These are phyloP conservation scores for Denticeps clupeoides DNA, from an alignment of 2,797 vertebrate genomes.

Conservation along the genomic window DNA sequence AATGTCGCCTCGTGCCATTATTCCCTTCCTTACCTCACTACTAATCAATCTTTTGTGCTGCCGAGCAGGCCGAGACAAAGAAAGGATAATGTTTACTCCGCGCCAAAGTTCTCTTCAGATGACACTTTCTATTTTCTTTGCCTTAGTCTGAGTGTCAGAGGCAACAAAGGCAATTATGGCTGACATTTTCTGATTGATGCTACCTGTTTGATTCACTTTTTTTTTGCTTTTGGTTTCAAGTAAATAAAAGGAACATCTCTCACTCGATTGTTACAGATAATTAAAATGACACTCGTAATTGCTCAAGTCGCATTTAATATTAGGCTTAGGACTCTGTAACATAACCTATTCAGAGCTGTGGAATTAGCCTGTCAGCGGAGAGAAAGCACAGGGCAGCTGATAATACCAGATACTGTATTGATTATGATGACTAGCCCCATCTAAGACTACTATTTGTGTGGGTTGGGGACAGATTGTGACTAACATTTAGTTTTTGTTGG, in stretches of 20 bases:
- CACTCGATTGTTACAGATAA: constrained; percentile 76
- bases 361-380: constrained; percentile 74
- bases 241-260: constrained; percentile 62
- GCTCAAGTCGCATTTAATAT: constrained; percentile 74
- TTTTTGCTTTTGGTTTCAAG: constrained; percentile 34
- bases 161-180: constrained; percentile 56
- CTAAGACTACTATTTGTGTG: constrained; percentile 31
- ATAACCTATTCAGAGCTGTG: constrained; percentile 72
- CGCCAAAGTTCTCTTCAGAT: constrained; percentile 40
- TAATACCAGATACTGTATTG: constrained; percentile 63
- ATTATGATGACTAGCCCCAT: constrained; percentile 42
- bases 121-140: constrained; percentile 50
- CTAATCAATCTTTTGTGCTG: constrained; percentile 66
- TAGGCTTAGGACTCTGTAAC: constrained; percentile 72
- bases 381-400: constrained; percentile 62
- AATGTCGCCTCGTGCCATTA: constrained; percentile 58
- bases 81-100: constrained; percentile 59
- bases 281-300: constrained; percentile 86
- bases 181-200: constrained; percentile 57
- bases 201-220: constrained; percentile 63
- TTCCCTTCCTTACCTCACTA: constrained; percentile 47
- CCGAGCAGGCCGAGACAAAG: constrained; percentile 48
- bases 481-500: too few species aligned
- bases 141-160: constrained; percentile 53
- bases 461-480: constrained; percentile 22